Evolutionary conservation across 2,888 invertebrate species (phyloP).

Genomic region (Lasioglossum marginatum): DNA sequence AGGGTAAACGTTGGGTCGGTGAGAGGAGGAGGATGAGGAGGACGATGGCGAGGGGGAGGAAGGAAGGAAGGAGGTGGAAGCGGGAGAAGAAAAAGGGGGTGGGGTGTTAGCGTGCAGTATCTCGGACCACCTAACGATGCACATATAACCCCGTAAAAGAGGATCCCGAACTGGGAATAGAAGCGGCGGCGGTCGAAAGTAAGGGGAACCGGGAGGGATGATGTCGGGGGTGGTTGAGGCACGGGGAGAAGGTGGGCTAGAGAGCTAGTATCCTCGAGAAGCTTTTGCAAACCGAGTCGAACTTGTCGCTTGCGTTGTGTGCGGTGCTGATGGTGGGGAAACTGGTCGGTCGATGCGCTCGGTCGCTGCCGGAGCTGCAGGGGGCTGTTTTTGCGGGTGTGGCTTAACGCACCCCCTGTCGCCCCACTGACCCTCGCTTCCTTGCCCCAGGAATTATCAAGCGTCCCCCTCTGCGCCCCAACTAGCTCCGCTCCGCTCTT

Average conservation of each 20-base stretch:
- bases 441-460: constrained; percentile 76
- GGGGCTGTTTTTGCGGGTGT: constrained; percentile 83
- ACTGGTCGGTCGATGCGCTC: constrained; percentile 81
- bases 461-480: constrained; percentile 44
- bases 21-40: neutral
- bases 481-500: constrained; percentile 43
- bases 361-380: constrained; percentile 79
- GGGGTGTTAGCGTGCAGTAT: constrained; percentile 48
- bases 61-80: neutral
- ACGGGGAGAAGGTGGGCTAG: constrained; percentile 48
- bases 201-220: constrained; percentile 17
- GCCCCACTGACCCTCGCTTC: constrained; percentile 75
- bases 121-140: constrained; percentile 62
- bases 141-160: constrained; percentile 64
- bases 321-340: constrained; percentile 75
- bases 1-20: constrained; percentile 48
- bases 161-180: constrained; percentile 60
- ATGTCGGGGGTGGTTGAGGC: neutral
- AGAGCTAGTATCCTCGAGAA: constrained; percentile 73
- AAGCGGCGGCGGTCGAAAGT: constrained; percentile 48
- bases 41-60: neutral
- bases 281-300: constrained; percentile 81
- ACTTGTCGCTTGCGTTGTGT: constrained; percentile 79
- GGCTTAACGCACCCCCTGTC: constrained; percentile 81
- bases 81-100: constrained; percentile 19